Conservation (phyloP, 2,797 vertebrate species). For the Gymnoscopelus braueri region DNA sequence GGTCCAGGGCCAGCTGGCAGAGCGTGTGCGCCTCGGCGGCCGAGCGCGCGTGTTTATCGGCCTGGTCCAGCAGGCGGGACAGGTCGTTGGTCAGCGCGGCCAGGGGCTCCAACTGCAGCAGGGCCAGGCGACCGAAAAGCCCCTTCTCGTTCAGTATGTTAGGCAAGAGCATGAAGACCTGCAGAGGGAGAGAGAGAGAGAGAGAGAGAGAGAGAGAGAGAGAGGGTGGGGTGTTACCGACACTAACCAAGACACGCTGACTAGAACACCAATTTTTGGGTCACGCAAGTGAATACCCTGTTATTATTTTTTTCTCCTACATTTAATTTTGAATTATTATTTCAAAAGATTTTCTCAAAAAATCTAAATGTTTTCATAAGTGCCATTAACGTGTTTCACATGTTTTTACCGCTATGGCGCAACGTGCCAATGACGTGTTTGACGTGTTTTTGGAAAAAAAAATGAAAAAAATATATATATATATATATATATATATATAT, state of each 20-base stretch:
- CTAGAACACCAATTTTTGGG: too few relatives aligned
- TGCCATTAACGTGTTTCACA: too few relatives aligned
- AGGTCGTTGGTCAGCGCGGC: constrained; percentile 91
- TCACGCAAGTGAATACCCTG: too few relatives aligned
- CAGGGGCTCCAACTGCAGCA: constrained; percentile 91
- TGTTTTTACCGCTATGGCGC: too few relatives aligned
- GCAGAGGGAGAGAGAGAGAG: constrained; percentile 54
- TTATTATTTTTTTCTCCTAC: too few relatives aligned
- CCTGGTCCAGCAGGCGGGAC: constrained; percentile 87
- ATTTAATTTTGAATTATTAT: too few relatives aligned
- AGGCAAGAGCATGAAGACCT: constrained; percentile 92
- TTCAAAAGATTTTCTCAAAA: too few relatives aligned
- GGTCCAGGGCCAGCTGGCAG: constrained; percentile 91
- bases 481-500: too few relatives aligned
- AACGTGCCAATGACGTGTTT: too few relatives aligned
- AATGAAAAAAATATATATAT: too few relatives aligned
- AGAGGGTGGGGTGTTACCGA: not conserved
- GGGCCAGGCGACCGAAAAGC: constrained; percentile 89
- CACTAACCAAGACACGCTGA: not conserved
- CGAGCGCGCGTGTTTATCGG: constrained; percentile 67
- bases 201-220: not conserved
- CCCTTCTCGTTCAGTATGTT: constrained; percentile 93
- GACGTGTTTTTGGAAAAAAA: too few relatives aligned
- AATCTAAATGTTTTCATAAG: too few relatives aligned
- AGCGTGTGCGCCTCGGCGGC: constrained; percentile 83